Conservation (phyloP, 2,113 vertebrate genomes). For the Mola mola region DNA sequence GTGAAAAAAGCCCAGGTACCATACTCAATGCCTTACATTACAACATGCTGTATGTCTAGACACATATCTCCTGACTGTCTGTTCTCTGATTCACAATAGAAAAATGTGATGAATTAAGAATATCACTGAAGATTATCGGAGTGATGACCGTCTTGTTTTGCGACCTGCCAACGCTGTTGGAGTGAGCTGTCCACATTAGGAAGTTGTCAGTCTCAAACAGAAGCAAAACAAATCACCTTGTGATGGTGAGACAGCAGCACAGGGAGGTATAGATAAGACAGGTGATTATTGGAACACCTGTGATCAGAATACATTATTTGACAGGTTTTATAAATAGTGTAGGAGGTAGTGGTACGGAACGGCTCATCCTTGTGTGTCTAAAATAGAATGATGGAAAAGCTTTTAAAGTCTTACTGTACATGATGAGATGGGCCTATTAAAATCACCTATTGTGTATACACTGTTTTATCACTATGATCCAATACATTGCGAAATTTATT, state of each 20-base stretch:
- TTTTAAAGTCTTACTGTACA: not conserved
- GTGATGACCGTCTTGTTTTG: constrained; percentile 13
- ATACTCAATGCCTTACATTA: not conserved
- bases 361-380: not conserved
- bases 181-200: constrained; percentile 40
- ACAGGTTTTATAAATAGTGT: constrained; percentile 48
- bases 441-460: not conserved
- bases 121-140: constrained; percentile 22
- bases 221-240: constrained; percentile 42
- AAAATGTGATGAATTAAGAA: not conserved
- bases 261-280: constrained; percentile 42
- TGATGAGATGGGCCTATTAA: not conserved
- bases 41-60: not conserved
- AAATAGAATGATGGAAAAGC: not conserved
- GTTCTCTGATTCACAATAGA: not conserved
- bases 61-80: not conserved
- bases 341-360: not conserved
- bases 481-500: not conserved
- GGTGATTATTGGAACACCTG: constrained; percentile 48
- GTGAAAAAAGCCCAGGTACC: not conserved
- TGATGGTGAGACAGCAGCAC: constrained; percentile 40
- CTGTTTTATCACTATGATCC: not conserved
- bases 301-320: constrained; percentile 47
- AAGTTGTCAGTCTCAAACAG: constrained; percentile 48
- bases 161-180: constrained; percentile 33